Evolutionary conservation across 23 tunicate genomes (phyloP), one percentile per base, ranked within the genome.

Genomic region (Phallusia fumigata): DNA sequence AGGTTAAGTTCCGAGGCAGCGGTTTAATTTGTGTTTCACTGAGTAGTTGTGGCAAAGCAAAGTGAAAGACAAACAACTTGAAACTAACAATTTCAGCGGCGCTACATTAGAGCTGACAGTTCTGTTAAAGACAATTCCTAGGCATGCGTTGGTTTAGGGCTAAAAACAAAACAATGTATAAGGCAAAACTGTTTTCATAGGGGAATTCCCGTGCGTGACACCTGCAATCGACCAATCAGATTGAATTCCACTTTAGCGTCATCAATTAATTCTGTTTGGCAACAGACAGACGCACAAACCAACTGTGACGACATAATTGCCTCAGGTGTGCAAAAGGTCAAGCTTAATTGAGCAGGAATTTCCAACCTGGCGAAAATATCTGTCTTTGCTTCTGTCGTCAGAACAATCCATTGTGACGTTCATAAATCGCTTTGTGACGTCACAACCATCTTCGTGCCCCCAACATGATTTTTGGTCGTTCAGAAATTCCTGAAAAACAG

Each of bases 371-470:
- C 47, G 34, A 87, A 87, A 93, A 81, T 89, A 93, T 52, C 80
- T 69, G 15, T 84, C 32, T 40, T 88, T 85, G 74, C 73, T 72
- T 51, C 35, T 31, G 34, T 77, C 77, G 36, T 86, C 58, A 30
- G 76, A 47, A 73, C 98, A 93, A 78, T 81, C 91, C 40, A 87
- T 21, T 35, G 91, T 81, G 50, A 58, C 83, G 3, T 76, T 81
- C 30, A 78, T 79, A 64, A 86, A 88, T 35, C 65, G 64, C 0
- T 74, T 84, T 53, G 52, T 58, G 21, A 73, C 65, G 64, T 88
- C 82, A 75, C 98, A 93, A 30, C 81, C 79, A 15, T 77, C 64
- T 76, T 93, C 98, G 76, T 77, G 88, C 11, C 98, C 98, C 98
- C 98, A 93, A 73, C 98, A 93, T n/a, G 78, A 35, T 22, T 22